A percentile compares a stretch with the other conserved stretches of the same genome.
These are phyloP conservation scores for Zaprionus gabonicus DNA, from an alignment of 1,140 invertebrate species.

Conservation along the genomic window DNA sequence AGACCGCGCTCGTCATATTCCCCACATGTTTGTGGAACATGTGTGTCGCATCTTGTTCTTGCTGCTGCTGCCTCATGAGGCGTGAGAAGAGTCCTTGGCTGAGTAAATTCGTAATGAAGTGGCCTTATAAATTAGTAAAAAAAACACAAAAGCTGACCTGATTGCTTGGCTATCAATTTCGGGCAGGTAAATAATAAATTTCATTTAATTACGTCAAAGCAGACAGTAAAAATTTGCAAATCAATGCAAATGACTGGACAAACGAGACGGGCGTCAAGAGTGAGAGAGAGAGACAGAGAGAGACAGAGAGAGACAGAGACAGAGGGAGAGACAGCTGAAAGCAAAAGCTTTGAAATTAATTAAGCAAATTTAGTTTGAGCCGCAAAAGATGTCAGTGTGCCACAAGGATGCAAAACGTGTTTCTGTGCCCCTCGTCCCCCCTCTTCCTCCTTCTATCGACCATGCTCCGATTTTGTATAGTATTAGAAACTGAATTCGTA, in stretches of 20 bases:
- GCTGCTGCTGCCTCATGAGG: not conserved
- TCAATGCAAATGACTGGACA: constrained; percentile 73
- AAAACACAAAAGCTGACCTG: constrained; percentile 47
- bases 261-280: constrained; percentile 18
- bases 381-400: constrained; percentile 78
- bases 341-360: constrained; percentile 73
- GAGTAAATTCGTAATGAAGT: constrained; percentile 21
- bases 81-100: constrained; percentile 47
- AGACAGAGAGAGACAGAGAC: constrained; percentile 10
- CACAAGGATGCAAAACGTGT: constrained; percentile 77
- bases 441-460: not conserved
- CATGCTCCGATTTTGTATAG: constrained; percentile 58
- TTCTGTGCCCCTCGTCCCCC: not conserved
- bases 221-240: constrained; percentile 60
- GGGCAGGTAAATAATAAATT: constrained; percentile 71
- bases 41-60: constrained; percentile 7
- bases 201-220: constrained; percentile 70
- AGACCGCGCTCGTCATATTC: not conserved
- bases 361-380: constrained; percentile 60
- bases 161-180: constrained; percentile 64
- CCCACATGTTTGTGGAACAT: not conserved
- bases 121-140: constrained; percentile 24
- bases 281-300: not conserved
- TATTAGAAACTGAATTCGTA: constrained; percentile 68
- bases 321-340: constrained; percentile 46